Evolutionary conservation across 2,888 invertebrate species (phyloP).

Genomic region (Pyrgus malvae): DNA sequence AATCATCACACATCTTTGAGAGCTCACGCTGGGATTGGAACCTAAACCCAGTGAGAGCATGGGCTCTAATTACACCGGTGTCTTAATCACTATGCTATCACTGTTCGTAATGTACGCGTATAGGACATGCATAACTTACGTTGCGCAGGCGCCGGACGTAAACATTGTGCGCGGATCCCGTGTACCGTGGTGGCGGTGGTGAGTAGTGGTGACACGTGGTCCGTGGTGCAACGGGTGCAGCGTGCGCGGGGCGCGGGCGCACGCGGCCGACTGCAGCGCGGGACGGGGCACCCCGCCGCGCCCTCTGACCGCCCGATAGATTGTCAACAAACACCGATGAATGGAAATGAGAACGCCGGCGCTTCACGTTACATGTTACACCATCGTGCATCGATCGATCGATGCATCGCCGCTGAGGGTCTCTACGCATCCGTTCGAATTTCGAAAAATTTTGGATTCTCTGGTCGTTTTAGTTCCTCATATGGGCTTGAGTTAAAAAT

Average conservation of each 20-base stretch:
- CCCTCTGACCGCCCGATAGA: conserved; percentile 59
- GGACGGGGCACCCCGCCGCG: conserved; percentile 44
- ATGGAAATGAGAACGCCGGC: conserved; percentile 65
- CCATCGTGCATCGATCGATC: conserved; percentile 37
- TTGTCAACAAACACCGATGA: conserved; percentile 73
- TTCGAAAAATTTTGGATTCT: no score
- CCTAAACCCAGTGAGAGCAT: no score
- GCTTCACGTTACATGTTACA: conserved; percentile 42
- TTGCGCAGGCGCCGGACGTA: conserved; percentile 53
- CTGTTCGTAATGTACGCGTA: no score
- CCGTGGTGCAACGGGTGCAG: conserved; percentile 33
- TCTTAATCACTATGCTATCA: no score
- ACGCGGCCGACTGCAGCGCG: conserved; percentile 57
- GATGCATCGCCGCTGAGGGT: conserved; percentile 38
- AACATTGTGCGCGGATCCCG: conserved; percentile 47
- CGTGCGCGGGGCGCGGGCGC: conserved; percentile 60
- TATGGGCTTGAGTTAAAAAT: no score
- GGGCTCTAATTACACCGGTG: no score
- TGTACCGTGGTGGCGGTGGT: conserved; percentile 28
- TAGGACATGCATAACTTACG: conserved; percentile 75
- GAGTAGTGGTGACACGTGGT: background rate
- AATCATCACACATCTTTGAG: no score
- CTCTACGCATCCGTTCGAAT: no score
- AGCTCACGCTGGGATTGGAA: no score
- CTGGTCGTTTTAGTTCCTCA: no score